These are phyloP conservation scores for Semnornis frantzii DNA, from an alignment of 2,113 vertebrate species.

Conservation along the genomic window DNA sequence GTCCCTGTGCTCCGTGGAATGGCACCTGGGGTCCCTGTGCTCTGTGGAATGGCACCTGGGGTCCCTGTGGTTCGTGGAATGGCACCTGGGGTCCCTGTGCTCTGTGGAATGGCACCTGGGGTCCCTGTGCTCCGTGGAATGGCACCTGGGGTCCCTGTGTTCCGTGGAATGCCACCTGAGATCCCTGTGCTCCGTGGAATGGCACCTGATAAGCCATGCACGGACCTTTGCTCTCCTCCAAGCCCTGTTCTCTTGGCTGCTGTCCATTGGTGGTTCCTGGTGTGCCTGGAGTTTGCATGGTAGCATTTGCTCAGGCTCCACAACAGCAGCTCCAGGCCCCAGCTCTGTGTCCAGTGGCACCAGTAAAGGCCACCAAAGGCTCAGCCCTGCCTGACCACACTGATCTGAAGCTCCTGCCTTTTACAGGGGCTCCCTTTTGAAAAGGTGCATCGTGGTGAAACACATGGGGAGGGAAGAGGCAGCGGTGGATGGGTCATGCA, in stretches of 20 bases:
- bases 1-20: no score
- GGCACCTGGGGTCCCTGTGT: no score
- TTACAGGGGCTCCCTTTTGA: conserved; percentile 80
- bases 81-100: no score
- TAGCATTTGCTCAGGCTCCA: background rate
- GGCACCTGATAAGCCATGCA: background rate
- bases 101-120: no score
- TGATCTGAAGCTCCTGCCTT: conserved; percentile 16
- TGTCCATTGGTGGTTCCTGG: background rate
- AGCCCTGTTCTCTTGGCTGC: background rate
- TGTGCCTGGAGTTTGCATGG: background rate
- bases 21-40: no score
- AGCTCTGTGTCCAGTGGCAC: background rate
- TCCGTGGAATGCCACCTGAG: background rate
- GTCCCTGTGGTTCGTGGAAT: rapidly evolving
- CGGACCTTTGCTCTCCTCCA: background rate
- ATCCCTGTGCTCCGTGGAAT: rapidly evolving
- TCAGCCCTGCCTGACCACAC: background rate
- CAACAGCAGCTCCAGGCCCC: background rate
- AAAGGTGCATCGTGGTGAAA: conserved; percentile 89
- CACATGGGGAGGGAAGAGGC: conserved; percentile 87
- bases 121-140: no score
- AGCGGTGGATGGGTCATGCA: conserved; percentile 46
- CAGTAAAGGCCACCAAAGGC: background rate
- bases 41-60: background rate